Evolutionary conservation across 1,140 invertebrate species (phyloP).

Genomic region (Odontomachus brunneus): DNA sequence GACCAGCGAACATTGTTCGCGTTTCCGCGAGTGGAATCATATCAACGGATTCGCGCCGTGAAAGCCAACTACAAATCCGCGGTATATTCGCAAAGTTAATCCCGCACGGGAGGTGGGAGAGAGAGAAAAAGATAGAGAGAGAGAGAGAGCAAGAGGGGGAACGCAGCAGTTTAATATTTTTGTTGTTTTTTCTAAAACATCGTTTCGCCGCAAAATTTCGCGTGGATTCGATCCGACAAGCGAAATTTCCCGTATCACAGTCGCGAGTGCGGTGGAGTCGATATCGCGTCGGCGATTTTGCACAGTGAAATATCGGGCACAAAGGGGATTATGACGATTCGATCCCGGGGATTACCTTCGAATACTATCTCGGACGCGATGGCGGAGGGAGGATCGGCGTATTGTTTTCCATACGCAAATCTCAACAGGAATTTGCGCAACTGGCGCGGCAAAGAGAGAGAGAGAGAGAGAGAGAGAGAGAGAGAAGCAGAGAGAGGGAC

Average conservation of each 20-base stretch:
- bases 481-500: background rate
- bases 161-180: background rate
- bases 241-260: conserved; percentile 57
- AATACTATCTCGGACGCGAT: conserved; percentile 60
- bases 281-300: conserved; percentile 67
- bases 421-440: conserved; percentile 54
- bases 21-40: background rate
- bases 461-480: background rate
- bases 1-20: background rate
- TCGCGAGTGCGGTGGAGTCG: conserved; percentile 49
- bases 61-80: conserved; percentile 24
- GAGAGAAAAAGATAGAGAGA: conserved; percentile 6
- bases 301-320: conserved; percentile 69
- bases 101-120: background rate
- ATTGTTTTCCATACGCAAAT: conserved; percentile 61
- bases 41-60: background rate
- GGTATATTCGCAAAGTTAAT: conserved; percentile 21
- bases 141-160: background rate
- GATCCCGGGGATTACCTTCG: conserved; percentile 68
- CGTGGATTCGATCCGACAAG: conserved; percentile 5
- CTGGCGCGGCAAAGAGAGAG: background rate
- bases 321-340: conserved; percentile 74
- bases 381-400: conserved; percentile 51
- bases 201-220: conserved; percentile 44
- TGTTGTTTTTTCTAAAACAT: conserved; percentile 17